A percentile compares a stretch with the other conserved stretches of the same genome.
phyloP scores from a whole-genome alignment of 2,888 invertebrate species.

The Athrips mouffetella region DNA sequence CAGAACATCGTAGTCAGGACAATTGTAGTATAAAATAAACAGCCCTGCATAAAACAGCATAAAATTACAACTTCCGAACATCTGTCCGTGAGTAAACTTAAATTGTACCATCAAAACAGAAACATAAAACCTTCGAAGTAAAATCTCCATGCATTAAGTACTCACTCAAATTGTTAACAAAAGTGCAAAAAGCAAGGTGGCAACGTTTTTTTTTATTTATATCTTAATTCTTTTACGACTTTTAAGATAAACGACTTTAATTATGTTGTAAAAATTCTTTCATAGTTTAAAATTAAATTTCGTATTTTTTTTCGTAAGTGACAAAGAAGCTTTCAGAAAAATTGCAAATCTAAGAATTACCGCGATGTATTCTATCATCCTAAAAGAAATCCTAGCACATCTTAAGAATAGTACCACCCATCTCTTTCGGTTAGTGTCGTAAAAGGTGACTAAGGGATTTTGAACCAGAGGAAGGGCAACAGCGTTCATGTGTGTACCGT shows the following conservation, averaged over 20 bases:
- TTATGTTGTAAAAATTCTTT: slow-evolving; percentile 17
- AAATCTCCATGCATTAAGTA: no score
- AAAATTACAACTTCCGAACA: slow-evolving; percentile 3
- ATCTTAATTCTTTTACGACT: slow-evolving; percentile 18
- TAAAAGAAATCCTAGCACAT: no score
- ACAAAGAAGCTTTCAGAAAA: no score
- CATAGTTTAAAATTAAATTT: neutral
- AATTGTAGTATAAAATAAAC: neutral
- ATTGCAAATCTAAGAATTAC: no score
- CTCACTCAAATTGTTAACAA: slow-evolving; percentile 13
- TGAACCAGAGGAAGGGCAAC: no score
- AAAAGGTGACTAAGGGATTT: no score
- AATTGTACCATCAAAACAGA: slow-evolving; percentile 4
- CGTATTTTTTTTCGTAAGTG: neutral
- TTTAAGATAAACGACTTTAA: slow-evolving; percentile 26
- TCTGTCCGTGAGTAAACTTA: slow-evolving; percentile 11
- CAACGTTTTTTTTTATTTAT: slow-evolving; percentile 11
- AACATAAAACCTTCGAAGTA: slow-evolving; percentile 11
- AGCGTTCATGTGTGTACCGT: no score
- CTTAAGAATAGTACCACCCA: no score
- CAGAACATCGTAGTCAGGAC: no score
- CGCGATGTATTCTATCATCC: no score
- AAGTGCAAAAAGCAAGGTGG: slow-evolving; percentile 21
- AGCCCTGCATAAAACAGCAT: neutral
- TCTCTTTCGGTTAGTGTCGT: no score